Percentiles rank a stretch among this genome's conserved stretches.
Evolutionary conservation across 2,888 invertebrate genomes (phyloP).

Genomic region (Diarsia dahlii): DNA sequence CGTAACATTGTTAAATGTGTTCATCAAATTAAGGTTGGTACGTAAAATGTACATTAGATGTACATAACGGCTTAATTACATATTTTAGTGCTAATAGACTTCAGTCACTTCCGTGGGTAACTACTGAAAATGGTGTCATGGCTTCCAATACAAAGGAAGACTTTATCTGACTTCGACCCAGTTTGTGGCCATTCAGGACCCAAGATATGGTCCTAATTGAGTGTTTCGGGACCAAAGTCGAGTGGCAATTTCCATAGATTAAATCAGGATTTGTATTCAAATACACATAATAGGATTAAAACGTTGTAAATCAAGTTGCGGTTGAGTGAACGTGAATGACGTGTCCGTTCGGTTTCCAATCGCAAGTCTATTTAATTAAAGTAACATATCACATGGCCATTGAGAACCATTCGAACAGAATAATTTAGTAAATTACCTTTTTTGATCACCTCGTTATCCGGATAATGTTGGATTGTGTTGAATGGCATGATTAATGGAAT

Average conservation of each 20-base stretch:
- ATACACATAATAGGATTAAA: slow-evolving; percentile 69
- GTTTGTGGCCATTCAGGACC: slow-evolving; percentile 22
- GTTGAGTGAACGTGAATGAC: slow-evolving; percentile 73
- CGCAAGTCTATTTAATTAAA: slow-evolving; percentile 68
- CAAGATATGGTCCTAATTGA: slow-evolving; percentile 38
- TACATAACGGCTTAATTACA: slow-evolving; percentile 2
- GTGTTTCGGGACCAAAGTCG: slow-evolving; percentile 31
- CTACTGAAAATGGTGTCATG: slow-evolving; percentile 39
- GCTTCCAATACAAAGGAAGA: slow-evolving; percentile 42
- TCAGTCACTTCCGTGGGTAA: slow-evolving; percentile 26
- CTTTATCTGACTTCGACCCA: slow-evolving; percentile 33
- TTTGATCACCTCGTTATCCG: slow-evolving; percentile 60
- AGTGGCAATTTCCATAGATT: slow-evolving; percentile 61
- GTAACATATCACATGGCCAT: slow-evolving; percentile 70
- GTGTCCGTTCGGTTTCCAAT: slow-evolving; percentile 71
- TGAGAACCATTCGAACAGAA: slow-evolving; percentile 68
- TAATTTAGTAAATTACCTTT: slow-evolving; percentile 67
- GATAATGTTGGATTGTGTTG: slow-evolving; percentile 55
- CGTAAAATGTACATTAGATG: slow-evolving; percentile 5
- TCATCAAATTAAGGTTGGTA: not conserved
- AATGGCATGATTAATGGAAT: slow-evolving; percentile 48
- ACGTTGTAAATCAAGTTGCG: slow-evolving; percentile 71
- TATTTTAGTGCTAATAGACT: slow-evolving; percentile 19
- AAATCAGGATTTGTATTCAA: slow-evolving; percentile 62
- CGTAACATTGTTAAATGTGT: not conserved